Evolutionary conservation across 2,888 invertebrate genomes (phyloP).

Genomic region (Acrobasis repandana): DNA sequence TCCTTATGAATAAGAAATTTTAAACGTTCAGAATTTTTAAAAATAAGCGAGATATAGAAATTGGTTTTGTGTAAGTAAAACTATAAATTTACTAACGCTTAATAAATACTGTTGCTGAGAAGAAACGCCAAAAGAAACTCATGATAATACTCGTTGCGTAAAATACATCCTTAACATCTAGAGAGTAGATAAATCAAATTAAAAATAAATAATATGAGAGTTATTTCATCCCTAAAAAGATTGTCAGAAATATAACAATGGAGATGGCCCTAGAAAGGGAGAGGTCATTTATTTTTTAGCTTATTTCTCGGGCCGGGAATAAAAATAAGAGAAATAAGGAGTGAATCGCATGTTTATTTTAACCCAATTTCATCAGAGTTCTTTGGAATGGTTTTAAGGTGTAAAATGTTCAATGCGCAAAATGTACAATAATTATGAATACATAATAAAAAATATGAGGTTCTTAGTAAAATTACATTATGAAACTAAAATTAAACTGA

Average conservation of each 20-base stretch:
- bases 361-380: constrained; percentile 20
- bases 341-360: constrained; percentile 17
- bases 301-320: neutral
- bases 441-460: too few relatives aligned
- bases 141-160: too few relatives aligned
- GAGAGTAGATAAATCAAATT: neutral
- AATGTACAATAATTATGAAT: too few relatives aligned
- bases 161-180: neutral
- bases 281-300: constrained; percentile 13
- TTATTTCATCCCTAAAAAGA: constrained; percentile 1
- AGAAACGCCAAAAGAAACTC: too few relatives aligned
- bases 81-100: too few relatives aligned
- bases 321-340: constrained; percentile 8
- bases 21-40: too few relatives aligned
- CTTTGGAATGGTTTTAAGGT: neutral
- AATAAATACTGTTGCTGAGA: too few relatives aligned
- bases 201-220: neutral
- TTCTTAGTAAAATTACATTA: too few relatives aligned
- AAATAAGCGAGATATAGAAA: too few relatives aligned
- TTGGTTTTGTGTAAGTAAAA: too few relatives aligned
- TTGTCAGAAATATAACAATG: constrained; percentile 7
- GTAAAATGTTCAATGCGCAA: neutral
- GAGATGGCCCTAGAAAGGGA: constrained; percentile 32
- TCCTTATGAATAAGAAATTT: too few relatives aligned
- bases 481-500: too few relatives aligned